phyloP scores from a whole-genome alignment of 2,888 invertebrate species.

The Ochlodes sylvanus region DNA sequence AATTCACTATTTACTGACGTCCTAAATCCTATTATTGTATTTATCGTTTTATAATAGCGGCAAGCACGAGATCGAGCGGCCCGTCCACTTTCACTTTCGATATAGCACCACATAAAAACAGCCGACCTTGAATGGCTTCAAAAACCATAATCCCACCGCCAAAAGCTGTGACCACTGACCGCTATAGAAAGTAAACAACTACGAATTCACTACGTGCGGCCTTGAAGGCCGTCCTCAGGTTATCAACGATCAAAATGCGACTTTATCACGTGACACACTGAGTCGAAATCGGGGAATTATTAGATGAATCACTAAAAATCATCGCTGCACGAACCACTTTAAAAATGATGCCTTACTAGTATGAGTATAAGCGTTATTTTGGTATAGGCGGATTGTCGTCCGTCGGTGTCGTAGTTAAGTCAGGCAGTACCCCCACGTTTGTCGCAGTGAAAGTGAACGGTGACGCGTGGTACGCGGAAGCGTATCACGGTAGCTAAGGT shows the following conservation, averaged over 20 bases:
- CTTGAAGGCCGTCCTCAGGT: slow-evolving; percentile 67
- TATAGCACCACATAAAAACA: slow-evolving; percentile 43
- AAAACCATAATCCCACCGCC: slow-evolving; percentile 48
- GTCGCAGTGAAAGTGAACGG: slow-evolving; percentile 76
- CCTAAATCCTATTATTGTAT: slow-evolving; percentile 5
- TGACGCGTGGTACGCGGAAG: slow-evolving; percentile 73
- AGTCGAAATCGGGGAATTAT: slow-evolving; percentile 50
- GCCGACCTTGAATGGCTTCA: slow-evolving; percentile 64
- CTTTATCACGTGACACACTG: slow-evolving; percentile 43
- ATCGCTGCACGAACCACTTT: slow-evolving; percentile 39
- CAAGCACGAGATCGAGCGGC: not conserved
- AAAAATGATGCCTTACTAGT: slow-evolving; percentile 53
- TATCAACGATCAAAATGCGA: slow-evolving; percentile 41
- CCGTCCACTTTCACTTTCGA: slow-evolving; percentile 32
- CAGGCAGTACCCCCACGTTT: slow-evolving; percentile 56
- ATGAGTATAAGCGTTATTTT: slow-evolving; percentile 55
- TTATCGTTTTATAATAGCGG: slow-evolving; percentile 14
- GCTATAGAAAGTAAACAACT: slow-evolving; percentile 79
- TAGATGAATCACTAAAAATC: slow-evolving; percentile 53
- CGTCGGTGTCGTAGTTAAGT: slow-evolving; percentile 55
- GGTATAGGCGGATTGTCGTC: slow-evolving; percentile 40
- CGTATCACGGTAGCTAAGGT: slow-evolving; percentile 68
- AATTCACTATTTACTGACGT: slow-evolving; percentile 4
- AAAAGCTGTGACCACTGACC: slow-evolving; percentile 72
- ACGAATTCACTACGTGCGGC: slow-evolving; percentile 66